Evolutionary conservation across 1,140 invertebrate species (phyloP).

Genomic region (Drosophila pectinifera): DNA sequence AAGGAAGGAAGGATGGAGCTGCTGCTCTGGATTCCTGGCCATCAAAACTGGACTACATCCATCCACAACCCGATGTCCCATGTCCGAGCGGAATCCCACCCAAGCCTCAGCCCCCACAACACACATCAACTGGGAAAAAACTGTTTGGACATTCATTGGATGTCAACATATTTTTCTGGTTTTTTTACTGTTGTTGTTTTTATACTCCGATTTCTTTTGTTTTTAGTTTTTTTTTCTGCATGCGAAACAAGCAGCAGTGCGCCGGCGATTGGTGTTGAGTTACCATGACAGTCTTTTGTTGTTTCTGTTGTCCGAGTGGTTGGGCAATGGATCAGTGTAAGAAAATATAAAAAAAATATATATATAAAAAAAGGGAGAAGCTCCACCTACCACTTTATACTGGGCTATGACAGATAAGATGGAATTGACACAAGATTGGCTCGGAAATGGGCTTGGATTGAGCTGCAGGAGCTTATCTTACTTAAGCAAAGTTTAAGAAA

Average conservation of each 20-base stretch:
- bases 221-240: conserved; percentile 19
- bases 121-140: conserved; percentile 35
- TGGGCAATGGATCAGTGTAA: conserved; percentile 46
- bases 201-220: conserved; percentile 36
- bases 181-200: conserved; percentile 34
- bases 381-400: not conserved
- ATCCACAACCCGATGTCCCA: conserved; percentile 10
- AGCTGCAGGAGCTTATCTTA: not conserved
- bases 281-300: conserved; percentile 69
- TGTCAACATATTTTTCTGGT: conserved; percentile 74
- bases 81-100: conserved; percentile 13
- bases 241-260: conserved; percentile 41
- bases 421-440: not conserved
- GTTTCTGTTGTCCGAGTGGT: conserved; percentile 18
- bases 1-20: conserved; percentile 12
- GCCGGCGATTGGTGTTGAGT: conserved; percentile 65
- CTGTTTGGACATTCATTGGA: conserved; percentile 69
- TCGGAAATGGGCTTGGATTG: not conserved
- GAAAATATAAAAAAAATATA: not conserved
- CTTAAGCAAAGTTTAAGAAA: not conserved
- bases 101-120: conserved; percentile 17
- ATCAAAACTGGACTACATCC: conserved; percentile 43
- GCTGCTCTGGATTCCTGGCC: conserved; percentile 42
- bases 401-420: conserved; percentile 15
- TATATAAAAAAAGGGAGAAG: not conserved